These are phyloP conservation scores for Melipona beecheii DNA, from an alignment of 2,888 invertebrate genomes.

Conservation along the genomic window DNA sequence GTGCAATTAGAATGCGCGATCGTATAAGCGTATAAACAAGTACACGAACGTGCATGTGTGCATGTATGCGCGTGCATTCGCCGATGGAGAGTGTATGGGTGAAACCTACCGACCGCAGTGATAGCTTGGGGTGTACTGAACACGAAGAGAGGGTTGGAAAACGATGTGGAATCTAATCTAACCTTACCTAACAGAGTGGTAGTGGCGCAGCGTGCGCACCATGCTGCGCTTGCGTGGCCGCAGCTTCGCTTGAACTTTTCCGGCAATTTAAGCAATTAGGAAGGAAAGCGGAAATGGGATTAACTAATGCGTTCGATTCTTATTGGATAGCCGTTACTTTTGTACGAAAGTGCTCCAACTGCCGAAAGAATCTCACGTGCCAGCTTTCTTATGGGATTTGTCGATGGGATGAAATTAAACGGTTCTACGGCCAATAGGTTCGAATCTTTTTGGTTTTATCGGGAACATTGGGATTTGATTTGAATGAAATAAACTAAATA, in stretches of 20 bases:
- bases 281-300: conserved; percentile 61
- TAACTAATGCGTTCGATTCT: conserved; percentile 51
- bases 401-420: conserved; percentile 16
- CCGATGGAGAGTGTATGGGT: neutral
- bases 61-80: conserved; percentile 42
- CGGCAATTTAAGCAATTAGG: conserved; percentile 62
- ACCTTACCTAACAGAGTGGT: conserved; percentile 60
- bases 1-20: neutral
- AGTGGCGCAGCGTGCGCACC: conserved; percentile 63
- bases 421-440: neutral
- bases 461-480: neutral
- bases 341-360: conserved; percentile 17
- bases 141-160: conserved; percentile 63
- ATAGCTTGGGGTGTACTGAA: conserved; percentile 69
- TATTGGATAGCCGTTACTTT: conserved; percentile 36
- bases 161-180: conserved; percentile 62
- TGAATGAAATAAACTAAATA: neutral
- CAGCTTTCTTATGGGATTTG: conserved; percentile 24
- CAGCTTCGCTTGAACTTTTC: conserved; percentile 61
- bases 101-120: conserved; percentile 63
- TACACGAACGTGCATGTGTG: conserved; percentile 31
- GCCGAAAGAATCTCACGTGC: conserved; percentile 8
- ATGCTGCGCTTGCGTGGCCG: conserved; percentile 56
- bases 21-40: conserved; percentile 17
- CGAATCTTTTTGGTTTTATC: conserved; percentile 22